These are phyloP conservation scores for Drosophila malerkotliana DNA, from an alignment of 1,140 invertebrate species.

Conservation along the genomic window DNA sequence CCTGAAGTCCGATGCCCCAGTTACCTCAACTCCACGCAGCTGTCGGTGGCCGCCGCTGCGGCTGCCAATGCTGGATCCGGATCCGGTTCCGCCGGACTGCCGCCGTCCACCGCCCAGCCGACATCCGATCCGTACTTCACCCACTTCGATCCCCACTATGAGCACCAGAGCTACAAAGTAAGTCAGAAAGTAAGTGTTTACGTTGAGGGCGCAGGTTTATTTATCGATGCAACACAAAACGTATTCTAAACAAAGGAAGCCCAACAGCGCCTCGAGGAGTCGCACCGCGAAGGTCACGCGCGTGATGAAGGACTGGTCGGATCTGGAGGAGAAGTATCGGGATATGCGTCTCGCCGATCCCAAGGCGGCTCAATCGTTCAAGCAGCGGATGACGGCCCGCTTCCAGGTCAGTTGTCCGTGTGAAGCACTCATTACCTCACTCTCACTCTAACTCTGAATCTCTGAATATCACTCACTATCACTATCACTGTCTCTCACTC, in stretches of 20 bases:
- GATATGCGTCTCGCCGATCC: slow-evolving; percentile 97
- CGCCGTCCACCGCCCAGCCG: slow-evolving; percentile 86
- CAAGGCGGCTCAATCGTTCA: slow-evolving; percentile 96
- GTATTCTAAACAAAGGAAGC: slow-evolving; percentile 86
- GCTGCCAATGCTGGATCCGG: slow-evolving; percentile 39
- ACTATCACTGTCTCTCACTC: slow-evolving; percentile 14
- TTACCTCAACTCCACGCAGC: slow-evolving; percentile 58
- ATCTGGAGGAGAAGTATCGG: slow-evolving; percentile 97
- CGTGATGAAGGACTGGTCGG: slow-evolving; percentile 99
- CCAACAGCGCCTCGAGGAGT: slow-evolving; percentile 95
- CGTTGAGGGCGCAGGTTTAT: slow-evolving; percentile 75
- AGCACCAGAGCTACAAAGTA: slow-evolving; percentile 96
- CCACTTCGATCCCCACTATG: slow-evolving; percentile 96
- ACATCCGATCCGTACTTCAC: slow-evolving; percentile 97
- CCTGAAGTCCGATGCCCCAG: slow-evolving; percentile 38
- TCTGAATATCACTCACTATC: slow-evolving; percentile 1
- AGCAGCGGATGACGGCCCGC: slow-evolving; percentile 96
- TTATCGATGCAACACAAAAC: slow-evolving; percentile 82
- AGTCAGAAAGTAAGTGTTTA: slow-evolving; percentile 84
- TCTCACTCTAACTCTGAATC: slow-evolving; percentile 4
- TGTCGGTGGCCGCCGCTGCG: slow-evolving; percentile 51
- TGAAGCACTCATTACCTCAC: slow-evolving; percentile 28
- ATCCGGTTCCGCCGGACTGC: slow-evolving; percentile 35
- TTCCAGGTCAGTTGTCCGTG: slow-evolving; percentile 90
- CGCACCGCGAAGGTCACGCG: slow-evolving; percentile 94